Percentiles rank a stretch among this genome's conserved stretches.
These are phyloP conservation scores for Tachypleus tridentatus DNA, from an alignment of 1,140 invertebrate genomes.

Conservation along the genomic window DNA sequence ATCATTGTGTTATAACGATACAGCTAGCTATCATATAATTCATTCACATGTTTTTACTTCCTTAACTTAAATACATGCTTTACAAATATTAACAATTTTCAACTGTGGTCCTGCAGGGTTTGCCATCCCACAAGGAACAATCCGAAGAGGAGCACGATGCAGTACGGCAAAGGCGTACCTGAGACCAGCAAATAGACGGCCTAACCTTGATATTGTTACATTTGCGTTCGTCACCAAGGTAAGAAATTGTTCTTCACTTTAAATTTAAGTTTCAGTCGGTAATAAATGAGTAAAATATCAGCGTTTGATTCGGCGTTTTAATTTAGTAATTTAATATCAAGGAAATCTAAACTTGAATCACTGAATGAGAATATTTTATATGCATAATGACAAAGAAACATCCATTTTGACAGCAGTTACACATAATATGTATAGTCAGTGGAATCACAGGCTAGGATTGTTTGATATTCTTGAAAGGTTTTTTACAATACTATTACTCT, in stretches of 20 bases:
- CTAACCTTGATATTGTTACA: slow-evolving; percentile 75
- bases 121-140: slow-evolving; percentile 58
- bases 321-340: background rate
- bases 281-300: background rate
- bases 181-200: slow-evolving; percentile 58
- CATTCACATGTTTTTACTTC: too few relatives aligned
- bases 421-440: background rate
- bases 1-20: too few relatives aligned
- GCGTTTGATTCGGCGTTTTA: background rate
- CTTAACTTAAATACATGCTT: too few relatives aligned
- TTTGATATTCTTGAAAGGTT: background rate
- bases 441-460: background rate
- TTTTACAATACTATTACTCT: background rate
- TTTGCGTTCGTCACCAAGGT: slow-evolving; percentile 67
- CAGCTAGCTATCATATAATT: too few relatives aligned
- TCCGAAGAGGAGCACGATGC: slow-evolving; percentile 71
- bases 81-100: background rate
- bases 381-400: background rate
- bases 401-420: background rate
- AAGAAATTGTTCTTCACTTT: slow-evolving; percentile 24
- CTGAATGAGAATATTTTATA: background rate
- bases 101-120: slow-evolving; percentile 14
- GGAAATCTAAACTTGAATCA: background rate
- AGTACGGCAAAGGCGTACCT: slow-evolving; percentile 83
- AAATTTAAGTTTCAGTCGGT: background rate